Evolutionary conservation across 2,888 invertebrate species (phyloP).

Genomic region (Diaphora mendica): DNA sequence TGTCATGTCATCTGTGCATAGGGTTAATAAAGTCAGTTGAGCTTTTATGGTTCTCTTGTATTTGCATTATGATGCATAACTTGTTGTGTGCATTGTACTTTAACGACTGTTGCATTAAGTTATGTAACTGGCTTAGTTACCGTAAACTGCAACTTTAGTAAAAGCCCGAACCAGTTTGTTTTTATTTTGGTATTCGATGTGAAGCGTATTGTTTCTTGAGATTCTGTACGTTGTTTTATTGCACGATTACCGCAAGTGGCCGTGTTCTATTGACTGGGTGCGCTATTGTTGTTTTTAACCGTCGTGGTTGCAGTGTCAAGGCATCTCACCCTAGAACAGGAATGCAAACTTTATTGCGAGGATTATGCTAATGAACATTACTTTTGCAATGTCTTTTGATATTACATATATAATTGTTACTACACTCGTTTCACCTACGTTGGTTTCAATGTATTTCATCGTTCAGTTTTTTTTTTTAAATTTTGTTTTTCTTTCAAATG

Average conservation of each 20-base stretch:
- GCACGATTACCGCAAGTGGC: conserved; percentile 67
- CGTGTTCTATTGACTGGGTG: conserved; percentile 74
- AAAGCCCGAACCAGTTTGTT: conserved; percentile 50
- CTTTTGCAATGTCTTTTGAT: conserved; percentile 24
- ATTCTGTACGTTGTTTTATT: conserved; percentile 67
- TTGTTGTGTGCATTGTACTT: conserved; percentile 46
- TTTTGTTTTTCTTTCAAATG: neutral
- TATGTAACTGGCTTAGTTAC: conserved; percentile 46
- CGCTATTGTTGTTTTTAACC: conserved; percentile 67
- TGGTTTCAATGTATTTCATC: neutral
- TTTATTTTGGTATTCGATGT: conserved; percentile 62
- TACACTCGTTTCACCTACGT: conserved; percentile 20
- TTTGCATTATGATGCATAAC: conserved; percentile 47
- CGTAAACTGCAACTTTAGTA: conserved; percentile 47
- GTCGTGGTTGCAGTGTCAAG: conserved; percentile 78
- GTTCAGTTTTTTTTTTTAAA: neutral
- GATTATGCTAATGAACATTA: conserved; percentile 51
- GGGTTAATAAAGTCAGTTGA: conserved; percentile 37
- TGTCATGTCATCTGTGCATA: conserved; percentile 53
- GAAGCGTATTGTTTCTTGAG: conserved; percentile 61
- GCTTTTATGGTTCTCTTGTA: conserved; percentile 47
- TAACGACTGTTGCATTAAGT: conserved; percentile 47
- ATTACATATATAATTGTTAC: conserved; percentile 17
- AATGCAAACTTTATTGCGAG: conserved; percentile 50
- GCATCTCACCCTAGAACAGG: conserved; percentile 60